phyloP scores from a whole-genome alignment of 2,888 invertebrate genomes.

The Blera fallax region DNA sequence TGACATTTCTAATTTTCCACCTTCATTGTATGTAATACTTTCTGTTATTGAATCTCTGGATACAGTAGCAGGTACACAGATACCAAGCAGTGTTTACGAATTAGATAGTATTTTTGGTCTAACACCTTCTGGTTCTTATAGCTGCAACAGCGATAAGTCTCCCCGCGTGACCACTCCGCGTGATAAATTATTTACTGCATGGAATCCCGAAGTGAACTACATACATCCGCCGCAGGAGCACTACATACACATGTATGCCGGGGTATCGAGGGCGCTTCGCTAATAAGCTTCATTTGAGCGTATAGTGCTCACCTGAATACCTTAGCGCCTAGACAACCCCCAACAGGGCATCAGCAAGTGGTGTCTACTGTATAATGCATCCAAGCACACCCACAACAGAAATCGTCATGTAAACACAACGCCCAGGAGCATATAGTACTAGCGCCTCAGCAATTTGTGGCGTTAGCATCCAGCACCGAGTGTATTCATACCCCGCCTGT shows the following conservation, averaged over 20 bases:
- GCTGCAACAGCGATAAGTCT: slow-evolving; percentile 34
- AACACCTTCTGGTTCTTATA: slow-evolving; percentile 22
- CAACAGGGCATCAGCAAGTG: slow-evolving; percentile 57
- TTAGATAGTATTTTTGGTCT: slow-evolving; percentile 3
- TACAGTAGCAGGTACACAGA: neutral
- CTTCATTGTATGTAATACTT: too few species aligned
- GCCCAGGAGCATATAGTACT: slow-evolving; percentile 45
- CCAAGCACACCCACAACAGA: slow-evolving; percentile 10
- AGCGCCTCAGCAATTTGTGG: slow-evolving; percentile 61
- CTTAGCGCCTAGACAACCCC: slow-evolving; percentile 66
- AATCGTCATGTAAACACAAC: slow-evolving; percentile 50
- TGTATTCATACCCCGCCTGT: slow-evolving; percentile 9
- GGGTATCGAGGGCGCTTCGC: slow-evolving; percentile 7
- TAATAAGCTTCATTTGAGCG: neutral
- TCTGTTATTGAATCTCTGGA: too few species aligned
- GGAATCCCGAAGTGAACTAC: neutral
- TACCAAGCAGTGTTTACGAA: neutral
- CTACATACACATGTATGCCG: too few species aligned
- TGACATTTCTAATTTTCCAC: too few species aligned
- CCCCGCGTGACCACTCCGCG: slow-evolving; percentile 34
- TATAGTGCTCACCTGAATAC: slow-evolving; percentile 18
- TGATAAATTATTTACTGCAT: slow-evolving; percentile 40
- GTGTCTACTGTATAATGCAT: slow-evolving; percentile 36
- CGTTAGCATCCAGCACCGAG: slow-evolving; percentile 66
- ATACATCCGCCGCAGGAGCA: slow-evolving; percentile 6